Conservation (phyloP, 2,797 vertebrate species). For the Danio aesculapii region DNA sequence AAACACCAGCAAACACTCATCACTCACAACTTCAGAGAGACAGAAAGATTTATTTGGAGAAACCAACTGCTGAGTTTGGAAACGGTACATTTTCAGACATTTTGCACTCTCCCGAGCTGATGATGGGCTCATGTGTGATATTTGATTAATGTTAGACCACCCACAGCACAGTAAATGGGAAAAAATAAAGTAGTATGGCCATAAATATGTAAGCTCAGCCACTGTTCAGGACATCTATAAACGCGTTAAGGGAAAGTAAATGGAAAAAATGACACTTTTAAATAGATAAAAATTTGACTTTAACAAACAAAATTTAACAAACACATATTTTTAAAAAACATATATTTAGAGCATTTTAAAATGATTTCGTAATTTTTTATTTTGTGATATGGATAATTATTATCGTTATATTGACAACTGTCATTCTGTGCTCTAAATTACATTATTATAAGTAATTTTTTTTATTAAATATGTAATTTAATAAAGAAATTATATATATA, state of each 20-base stretch:
- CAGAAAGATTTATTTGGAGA: neutral
- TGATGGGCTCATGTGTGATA: neutral
- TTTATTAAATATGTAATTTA: no score
- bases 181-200: neutral
- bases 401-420: no score
- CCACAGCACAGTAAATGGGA: neutral
- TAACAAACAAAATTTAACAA: no score
- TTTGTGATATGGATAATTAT: no score
- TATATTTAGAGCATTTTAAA: no score
- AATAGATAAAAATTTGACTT: no score
- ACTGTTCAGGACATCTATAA: neutral
- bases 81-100: neutral
- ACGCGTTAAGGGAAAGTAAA: neutral
- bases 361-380: no score
- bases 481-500: no score
- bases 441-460: no score
- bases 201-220: slow-evolving; percentile 17
- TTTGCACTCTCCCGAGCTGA: neutral
- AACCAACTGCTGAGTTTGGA: slow-evolving; percentile 18
- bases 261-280: neutral
- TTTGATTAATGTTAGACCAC: neutral
- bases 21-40: neutral
- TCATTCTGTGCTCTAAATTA: no score
- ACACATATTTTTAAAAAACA: no score
- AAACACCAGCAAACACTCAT: neutral